Conservation (phyloP, 2,797 vertebrate genomes). For the Phrynocephalus forsythii region DNA sequence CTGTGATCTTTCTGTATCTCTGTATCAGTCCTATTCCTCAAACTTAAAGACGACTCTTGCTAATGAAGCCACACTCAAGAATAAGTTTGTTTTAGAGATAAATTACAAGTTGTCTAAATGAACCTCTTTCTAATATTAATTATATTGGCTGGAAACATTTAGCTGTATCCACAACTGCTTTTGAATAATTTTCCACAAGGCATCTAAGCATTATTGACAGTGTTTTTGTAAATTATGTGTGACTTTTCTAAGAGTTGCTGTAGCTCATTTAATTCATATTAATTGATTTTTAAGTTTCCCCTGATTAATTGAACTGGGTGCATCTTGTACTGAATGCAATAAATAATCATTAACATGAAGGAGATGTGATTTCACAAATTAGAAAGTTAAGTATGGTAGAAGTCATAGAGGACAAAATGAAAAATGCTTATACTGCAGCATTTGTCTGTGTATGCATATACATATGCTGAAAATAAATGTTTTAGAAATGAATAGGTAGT, state of each 20-base stretch:
- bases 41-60: slow-evolving; percentile 52
- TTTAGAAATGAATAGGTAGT: neutral
- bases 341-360: slow-evolving; percentile 87
- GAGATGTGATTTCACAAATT: slow-evolving; percentile 82
- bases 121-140: slow-evolving; percentile 75
- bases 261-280: slow-evolving; percentile 95
- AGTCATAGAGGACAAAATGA: slow-evolving; percentile 81
- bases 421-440: slow-evolving; percentile 52
- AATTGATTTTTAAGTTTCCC: slow-evolving; percentile 91
- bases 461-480: neutral
- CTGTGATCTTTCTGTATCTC: slow-evolving; percentile 45
- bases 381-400: slow-evolving; percentile 85
- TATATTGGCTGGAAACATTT: slow-evolving; percentile 73
- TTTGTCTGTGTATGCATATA: slow-evolving; percentile 10
- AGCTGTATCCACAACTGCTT: slow-evolving; percentile 77
- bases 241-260: slow-evolving; percentile 88
- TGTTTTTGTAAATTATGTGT: slow-evolving; percentile 92
- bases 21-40: slow-evolving; percentile 51
- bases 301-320: slow-evolving; percentile 90
- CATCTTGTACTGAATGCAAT: slow-evolving; percentile 85
- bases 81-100: slow-evolving; percentile 69
- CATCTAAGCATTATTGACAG: slow-evolving; percentile 80
- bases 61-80: slow-evolving; percentile 59
- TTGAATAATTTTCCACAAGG: slow-evolving; percentile 75
- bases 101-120: slow-evolving; percentile 64